phyloP scores from a whole-genome alignment of 1,140 invertebrate species.

The Halesus radiatus region DNA sequence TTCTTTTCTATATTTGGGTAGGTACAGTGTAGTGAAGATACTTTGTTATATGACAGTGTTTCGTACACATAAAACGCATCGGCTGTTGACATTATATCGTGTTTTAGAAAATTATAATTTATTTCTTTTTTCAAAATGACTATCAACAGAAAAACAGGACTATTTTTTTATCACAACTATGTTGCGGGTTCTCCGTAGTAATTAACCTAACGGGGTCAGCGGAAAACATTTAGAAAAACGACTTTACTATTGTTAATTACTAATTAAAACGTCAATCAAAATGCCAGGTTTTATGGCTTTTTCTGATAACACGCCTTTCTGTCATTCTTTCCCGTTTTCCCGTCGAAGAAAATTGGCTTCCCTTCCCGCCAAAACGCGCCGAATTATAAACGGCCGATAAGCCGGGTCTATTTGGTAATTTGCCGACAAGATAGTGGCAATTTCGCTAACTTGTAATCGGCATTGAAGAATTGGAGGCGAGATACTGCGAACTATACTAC shows the following conservation, averaged over 20 bases:
- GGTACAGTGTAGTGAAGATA: too few relatives aligned
- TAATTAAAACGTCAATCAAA: slow-evolving; percentile 25
- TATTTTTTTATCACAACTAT: neutral
- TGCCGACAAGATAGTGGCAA: neutral
- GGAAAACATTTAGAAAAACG: neutral
- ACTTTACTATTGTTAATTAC: neutral
- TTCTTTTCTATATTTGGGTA: too few relatives aligned
- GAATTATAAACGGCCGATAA: slow-evolving; percentile 16
- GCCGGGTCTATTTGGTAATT: neutral
- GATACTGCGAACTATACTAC: too few relatives aligned
- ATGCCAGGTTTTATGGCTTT: neutral
- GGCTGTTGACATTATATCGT: too few relatives aligned
- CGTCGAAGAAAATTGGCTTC: neutral
- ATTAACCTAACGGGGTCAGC: neutral
- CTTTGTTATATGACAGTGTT: too few relatives aligned
- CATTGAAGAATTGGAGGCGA: slow-evolving; percentile 32
- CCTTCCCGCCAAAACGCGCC: neutral
- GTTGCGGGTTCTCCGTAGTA: neutral
- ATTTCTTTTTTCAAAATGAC: too few relatives aligned
- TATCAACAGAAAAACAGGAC: too few relatives aligned
- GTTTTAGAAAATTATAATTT: too few relatives aligned
- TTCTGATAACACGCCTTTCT: neutral
- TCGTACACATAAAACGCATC: too few relatives aligned
- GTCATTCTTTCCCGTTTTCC: neutral
- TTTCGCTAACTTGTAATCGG: slow-evolving; percentile 17